phyloP scores from a whole-genome alignment of 2,113 vertebrate genomes.

The Fukomys damarensis region DNA sequence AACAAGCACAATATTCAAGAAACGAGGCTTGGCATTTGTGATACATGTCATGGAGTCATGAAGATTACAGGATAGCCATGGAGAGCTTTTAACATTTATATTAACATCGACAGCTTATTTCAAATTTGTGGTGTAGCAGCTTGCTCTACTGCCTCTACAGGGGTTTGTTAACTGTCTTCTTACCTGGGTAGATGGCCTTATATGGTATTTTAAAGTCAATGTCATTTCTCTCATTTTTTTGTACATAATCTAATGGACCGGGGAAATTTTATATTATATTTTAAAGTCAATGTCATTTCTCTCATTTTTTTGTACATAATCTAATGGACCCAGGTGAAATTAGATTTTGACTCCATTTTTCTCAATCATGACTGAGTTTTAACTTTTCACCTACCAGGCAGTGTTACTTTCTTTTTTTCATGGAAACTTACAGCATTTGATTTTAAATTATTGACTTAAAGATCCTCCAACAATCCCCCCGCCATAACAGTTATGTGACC shows the following conservation, averaged over 20 bases:
- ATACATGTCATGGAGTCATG: not conserved
- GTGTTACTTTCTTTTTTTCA: conserved; percentile 20
- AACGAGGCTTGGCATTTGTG: conserved; percentile 2
- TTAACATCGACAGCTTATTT: not conserved
- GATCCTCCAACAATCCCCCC: not conserved
- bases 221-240: not conserved
- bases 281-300: not conserved
- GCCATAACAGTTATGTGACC: not conserved
- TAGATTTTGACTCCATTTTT: not conserved
- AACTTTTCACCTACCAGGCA: not conserved
- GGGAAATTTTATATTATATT: not conserved
- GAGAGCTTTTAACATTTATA: not conserved
- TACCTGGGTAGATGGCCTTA: not conserved
- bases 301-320: not conserved
- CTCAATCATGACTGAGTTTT: conserved; percentile 3
- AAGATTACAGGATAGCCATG: not conserved
- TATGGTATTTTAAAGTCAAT: conserved; percentile 10
- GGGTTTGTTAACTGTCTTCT: not conserved
- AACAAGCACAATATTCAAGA: not conserved
- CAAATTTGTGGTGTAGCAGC: not conserved
- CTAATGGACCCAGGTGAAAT: not conserved
- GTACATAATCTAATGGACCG: not conserved
- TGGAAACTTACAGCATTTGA: not conserved
- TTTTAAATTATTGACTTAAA: conserved; percentile 16
- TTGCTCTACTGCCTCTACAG: not conserved